Conservation (phyloP, 2,797 vertebrate genomes). For the Micromesistius poutassou region DNA sequence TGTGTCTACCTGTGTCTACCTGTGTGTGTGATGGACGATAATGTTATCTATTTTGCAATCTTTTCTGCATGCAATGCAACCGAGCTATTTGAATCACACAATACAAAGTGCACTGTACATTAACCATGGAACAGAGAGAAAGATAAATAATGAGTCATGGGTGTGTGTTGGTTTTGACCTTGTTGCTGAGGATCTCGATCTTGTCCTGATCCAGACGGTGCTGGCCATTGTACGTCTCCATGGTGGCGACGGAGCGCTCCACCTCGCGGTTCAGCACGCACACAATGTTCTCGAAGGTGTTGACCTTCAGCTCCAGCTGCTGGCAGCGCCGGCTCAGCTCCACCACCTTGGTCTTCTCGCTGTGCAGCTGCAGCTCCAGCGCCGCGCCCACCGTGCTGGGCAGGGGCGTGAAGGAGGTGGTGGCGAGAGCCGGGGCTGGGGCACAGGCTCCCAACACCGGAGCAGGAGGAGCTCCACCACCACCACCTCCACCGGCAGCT, state of each 20-base stretch:
- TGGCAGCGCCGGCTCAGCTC: slow-evolving; percentile 82
- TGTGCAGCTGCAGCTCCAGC: slow-evolving; percentile 74
- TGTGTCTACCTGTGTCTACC: too few species aligned
- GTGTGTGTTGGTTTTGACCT: slow-evolving; percentile 60
- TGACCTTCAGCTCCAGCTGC: slow-evolving; percentile 84
- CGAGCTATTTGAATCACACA: neutral
- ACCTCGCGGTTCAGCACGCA: slow-evolving; percentile 93
- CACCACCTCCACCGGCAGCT: too few species aligned
- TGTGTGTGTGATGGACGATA: too few species aligned
- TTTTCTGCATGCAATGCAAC: neutral
- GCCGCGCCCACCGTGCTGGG: slow-evolving; percentile 67
- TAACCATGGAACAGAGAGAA: neutral
- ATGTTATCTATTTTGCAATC: neutral
- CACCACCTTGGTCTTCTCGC: slow-evolving; percentile 71
- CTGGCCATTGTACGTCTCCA: slow-evolving; percentile 87
- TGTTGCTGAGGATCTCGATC: slow-evolving; percentile 87
- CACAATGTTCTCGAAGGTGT: slow-evolving; percentile 94
- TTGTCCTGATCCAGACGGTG: slow-evolving; percentile 92
- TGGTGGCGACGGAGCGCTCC: slow-evolving; percentile 83
- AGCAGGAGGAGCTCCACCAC: neutral
- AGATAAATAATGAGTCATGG: neutral
- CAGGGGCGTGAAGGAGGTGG: slow-evolving; percentile 72
- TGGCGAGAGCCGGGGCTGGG: slow-evolving; percentile 50
- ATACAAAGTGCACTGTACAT: neutral
- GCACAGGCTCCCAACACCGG: slow-evolving; percentile 70